A percentile compares a stretch with the other conserved stretches of the same genome.
phyloP scores from a whole-genome alignment of 2,113 vertebrate genomes.

The Sitta europaea region DNA sequence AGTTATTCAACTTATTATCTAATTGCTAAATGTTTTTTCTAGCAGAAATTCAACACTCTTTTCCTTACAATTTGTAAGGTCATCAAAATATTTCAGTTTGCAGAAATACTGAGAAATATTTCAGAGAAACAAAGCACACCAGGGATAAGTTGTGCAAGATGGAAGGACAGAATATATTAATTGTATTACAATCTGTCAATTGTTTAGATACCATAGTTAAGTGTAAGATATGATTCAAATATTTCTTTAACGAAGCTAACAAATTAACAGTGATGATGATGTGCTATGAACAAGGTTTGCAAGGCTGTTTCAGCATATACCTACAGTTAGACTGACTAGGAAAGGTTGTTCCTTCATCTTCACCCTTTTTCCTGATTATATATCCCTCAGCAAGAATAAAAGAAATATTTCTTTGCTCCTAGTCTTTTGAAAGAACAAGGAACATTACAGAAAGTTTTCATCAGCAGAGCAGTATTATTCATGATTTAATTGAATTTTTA shows the following conservation, averaged over 20 bases:
- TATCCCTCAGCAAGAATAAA: background rate
- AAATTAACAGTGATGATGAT: background rate
- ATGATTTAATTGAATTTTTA: background rate
- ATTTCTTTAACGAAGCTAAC: background rate
- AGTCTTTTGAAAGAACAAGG: background rate
- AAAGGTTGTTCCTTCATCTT: background rate
- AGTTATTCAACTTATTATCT: background rate
- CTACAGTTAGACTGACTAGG: background rate
- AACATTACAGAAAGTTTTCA: background rate
- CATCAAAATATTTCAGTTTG: background rate
- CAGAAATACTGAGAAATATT: background rate
- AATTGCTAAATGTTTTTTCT: background rate
- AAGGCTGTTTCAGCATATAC: background rate
- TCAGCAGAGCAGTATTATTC: background rate
- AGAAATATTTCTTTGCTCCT: background rate
- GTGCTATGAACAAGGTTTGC: background rate
- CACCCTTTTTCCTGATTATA: background rate
- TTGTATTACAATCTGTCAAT: background rate
- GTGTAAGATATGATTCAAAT: background rate
- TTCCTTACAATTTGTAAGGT: background rate
- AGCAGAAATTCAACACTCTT: background rate
- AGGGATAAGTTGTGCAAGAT: background rate
- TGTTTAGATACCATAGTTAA: background rate
- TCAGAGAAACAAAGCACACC: background rate
- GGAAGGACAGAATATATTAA: background rate